Conservation (phyloP, 2,113 vertebrate species). For the Proteles cristata region DNA sequence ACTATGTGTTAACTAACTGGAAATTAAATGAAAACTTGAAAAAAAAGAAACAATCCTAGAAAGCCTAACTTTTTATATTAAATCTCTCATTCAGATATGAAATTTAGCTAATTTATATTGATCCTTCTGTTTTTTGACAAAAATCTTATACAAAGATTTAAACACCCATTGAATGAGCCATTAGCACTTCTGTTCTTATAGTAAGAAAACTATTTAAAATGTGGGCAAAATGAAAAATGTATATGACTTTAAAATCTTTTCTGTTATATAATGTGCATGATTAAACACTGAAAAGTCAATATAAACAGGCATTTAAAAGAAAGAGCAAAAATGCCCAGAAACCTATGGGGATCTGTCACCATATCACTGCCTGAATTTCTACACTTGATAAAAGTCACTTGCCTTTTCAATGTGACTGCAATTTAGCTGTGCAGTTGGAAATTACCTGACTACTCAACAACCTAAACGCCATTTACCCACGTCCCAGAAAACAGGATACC, state of each 20-base stretch:
- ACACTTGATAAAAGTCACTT: background rate
- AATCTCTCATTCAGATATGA: background rate
- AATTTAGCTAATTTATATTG: conserved; percentile 23
- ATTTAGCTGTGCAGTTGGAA: background rate
- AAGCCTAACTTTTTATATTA: background rate
- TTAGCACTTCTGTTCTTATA: background rate
- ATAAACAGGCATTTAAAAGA: background rate
- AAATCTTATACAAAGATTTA: background rate
- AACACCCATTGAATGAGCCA: background rate
- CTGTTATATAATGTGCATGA: background rate
- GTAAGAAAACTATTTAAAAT: conserved; percentile 24
- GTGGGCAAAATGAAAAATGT: background rate
- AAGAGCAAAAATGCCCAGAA: background rate
- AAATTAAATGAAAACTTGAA: background rate
- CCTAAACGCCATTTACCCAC: background rate
- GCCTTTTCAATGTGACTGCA: background rate
- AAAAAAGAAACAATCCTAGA: background rate
- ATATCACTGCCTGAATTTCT: background rate
- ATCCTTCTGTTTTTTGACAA: conserved; percentile 3
- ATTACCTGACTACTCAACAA: background rate
- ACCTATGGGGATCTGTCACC: background rate
- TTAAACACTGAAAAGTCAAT: background rate
- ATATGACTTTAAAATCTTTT: background rate
- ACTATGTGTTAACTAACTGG: background rate
- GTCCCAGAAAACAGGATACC: background rate